Evolutionary conservation across 2,113 vertebrate species (phyloP), one percentile per base, ranked within the genome.

Genomic region (Leptobrachium leishanense): DNA sequence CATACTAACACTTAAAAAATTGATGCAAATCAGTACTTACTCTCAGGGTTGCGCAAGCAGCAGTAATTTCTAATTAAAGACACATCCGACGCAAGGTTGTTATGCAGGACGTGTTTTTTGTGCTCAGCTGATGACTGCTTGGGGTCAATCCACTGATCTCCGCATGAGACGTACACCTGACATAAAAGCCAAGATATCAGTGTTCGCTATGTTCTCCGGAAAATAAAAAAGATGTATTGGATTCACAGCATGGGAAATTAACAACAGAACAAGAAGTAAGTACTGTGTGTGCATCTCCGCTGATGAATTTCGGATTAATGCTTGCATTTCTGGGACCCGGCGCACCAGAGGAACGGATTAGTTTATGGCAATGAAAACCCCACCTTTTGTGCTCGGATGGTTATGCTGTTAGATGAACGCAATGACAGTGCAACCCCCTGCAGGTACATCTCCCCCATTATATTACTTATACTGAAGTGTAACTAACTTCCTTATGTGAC

Each of bases 91-190:
- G 79, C 74, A 43, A 91, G 79, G 69, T 83, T 81, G 72, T 69
- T 84, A 57, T 88, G 72, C 44, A 86, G 76, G 64, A 88, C 62
- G 3, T 83, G 84, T 66, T 85, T 83, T 82, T 82, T 85, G 13
- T 87, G 79, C 57, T 87, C 84, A 66, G 62, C 69, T 44, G 53
- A 15, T 50, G 78, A 84, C 70, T 85, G 50, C 2, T 84, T 67
- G 31, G 88, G 88, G 76, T 82, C 75, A 82, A 87, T 77, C 87
- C 87, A 85, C 0, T 57, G 75, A 63, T 90, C 88, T 75, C 89
- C 89, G 63, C 85, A 85, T 9, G 89, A 90, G 71, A 86, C 84
- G 3, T 87, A 90, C 0, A 89, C 84, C 88, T 91, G 11, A 62
- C 54, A 67, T 78, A 85, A 59, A 83, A 72, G 65, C 6, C 69